phyloP scores from a whole-genome alignment of 2,797 vertebrate genomes.

The Channa striata region DNA sequence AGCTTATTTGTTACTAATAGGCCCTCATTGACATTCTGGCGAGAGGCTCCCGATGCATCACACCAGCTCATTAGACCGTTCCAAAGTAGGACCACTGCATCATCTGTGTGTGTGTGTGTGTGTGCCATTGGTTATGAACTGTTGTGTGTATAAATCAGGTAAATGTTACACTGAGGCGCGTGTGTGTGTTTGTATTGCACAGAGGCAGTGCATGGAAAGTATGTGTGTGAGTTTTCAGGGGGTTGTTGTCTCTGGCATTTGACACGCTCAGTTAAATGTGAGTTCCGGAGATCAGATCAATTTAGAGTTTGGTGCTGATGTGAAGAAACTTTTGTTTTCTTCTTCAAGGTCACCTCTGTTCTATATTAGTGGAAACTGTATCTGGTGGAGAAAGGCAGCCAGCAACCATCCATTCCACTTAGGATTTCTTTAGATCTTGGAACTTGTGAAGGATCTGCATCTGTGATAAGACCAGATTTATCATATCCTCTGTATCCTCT shows the following conservation, averaged over 20 bases:
- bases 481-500: conserved; percentile 15
- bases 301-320: conserved; percentile 63
- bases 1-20: conserved; percentile 76
- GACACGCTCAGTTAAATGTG: conserved; percentile 40
- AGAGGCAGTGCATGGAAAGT: conserved; percentile 17
- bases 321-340: conserved; percentile 46
- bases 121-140: conserved; percentile 43
- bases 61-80: conserved; percentile 71
- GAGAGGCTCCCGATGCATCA: conserved; percentile 71
- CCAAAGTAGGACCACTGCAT: conserved; percentile 36
- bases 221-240: conserved; percentile 15
- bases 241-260: conserved; percentile 44
- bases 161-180: conserved; percentile 34
- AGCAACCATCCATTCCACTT: conserved; percentile 51
- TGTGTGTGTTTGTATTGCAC: conserved; percentile 26
- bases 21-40: conserved; percentile 80
- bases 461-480: conserved; percentile 33
- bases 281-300: conserved; percentile 62
- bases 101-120: conserved; percentile 32
- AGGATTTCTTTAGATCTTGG: conserved; percentile 44
- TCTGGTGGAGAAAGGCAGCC: conserved; percentile 30
- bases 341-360: conserved; percentile 70
- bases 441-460: conserved; percentile 32
- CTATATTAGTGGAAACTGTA: conserved; percentile 25
- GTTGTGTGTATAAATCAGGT: conserved; percentile 49